phyloP scores from a whole-genome alignment of 2,888 invertebrate genomes.

The Imbricaverruca yamaguchii region DNA sequence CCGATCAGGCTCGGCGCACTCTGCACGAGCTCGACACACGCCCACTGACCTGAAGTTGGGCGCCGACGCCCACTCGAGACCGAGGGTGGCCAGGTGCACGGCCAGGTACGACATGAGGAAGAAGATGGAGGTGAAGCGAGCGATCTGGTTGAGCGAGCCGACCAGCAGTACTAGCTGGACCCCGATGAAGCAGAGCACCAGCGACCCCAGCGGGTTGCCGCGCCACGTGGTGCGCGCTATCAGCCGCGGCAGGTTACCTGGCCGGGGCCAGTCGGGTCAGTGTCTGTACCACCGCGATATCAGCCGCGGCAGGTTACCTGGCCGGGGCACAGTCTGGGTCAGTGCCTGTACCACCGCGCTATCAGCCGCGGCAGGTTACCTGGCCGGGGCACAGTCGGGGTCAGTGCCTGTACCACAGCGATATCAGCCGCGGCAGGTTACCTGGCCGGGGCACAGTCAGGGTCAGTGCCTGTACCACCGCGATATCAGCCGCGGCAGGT shows the following conservation, averaged over 20 bases:
- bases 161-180: slow-evolving; percentile 84
- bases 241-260: slow-evolving; percentile 61
- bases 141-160: slow-evolving; percentile 90
- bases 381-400: no score
- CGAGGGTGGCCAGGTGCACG: slow-evolving; percentile 90
- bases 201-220: slow-evolving; percentile 72
- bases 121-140: slow-evolving; percentile 90
- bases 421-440: no score
- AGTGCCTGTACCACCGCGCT: no score
- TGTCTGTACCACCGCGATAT: neutral
- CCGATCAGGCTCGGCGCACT: no score
- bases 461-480: no score
- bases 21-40: no score
- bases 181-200: slow-evolving; percentile 71
- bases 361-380: no score
- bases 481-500: no score
- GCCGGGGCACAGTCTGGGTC: no score
- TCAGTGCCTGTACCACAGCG: no score
- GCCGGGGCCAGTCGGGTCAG: neutral
- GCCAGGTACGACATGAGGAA: slow-evolving; percentile 95
- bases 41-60: slow-evolving; percentile 79
- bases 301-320: no score
- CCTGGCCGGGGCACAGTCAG: no score
- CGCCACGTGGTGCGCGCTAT: slow-evolving; percentile 66
- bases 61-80: slow-evolving; percentile 91